Conservation (phyloP, 2,888 invertebrate genomes). For the Allacma fusca region DNA sequence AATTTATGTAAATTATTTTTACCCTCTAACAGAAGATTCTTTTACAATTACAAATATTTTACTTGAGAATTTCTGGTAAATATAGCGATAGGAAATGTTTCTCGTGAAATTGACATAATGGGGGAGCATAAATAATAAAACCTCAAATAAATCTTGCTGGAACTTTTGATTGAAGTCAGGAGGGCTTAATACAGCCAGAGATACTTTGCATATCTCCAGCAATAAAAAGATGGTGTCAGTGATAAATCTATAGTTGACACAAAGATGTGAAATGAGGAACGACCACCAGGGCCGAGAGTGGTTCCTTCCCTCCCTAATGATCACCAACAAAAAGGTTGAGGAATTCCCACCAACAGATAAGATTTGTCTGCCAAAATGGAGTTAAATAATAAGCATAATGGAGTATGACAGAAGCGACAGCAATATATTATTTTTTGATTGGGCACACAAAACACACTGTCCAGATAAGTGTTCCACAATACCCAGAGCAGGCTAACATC, state of each 20-base stretch:
- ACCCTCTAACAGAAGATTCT: no score
- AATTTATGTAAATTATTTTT: no score
- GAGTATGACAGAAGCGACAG: constrained; percentile 30
- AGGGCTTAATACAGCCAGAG: background rate
- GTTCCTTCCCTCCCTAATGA: background rate
- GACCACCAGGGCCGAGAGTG: constrained; percentile 21
- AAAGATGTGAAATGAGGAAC: background rate
- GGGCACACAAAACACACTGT: constrained; percentile 2
- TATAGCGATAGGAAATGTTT: no score
- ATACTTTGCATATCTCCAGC: constrained; percentile 3
- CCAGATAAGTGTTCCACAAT: background rate
- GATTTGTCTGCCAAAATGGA: constrained; percentile 23
- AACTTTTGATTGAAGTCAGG: no score
- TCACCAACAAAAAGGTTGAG: background rate
- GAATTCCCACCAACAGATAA: background rate
- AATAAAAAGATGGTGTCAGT: constrained; percentile 38
- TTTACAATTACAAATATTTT: no score
- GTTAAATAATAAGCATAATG: constrained; percentile 26
- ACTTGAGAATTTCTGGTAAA: no score
- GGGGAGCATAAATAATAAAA: no score
- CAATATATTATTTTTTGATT: constrained; percentile 17
- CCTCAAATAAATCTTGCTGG: no score
- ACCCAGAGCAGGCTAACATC: background rate
- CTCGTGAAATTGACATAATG: no score
- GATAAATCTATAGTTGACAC: constrained; percentile 31